Evolutionary conservation across 2,888 invertebrate genomes (phyloP).

Genomic region (Chloroclysta siterata): DNA sequence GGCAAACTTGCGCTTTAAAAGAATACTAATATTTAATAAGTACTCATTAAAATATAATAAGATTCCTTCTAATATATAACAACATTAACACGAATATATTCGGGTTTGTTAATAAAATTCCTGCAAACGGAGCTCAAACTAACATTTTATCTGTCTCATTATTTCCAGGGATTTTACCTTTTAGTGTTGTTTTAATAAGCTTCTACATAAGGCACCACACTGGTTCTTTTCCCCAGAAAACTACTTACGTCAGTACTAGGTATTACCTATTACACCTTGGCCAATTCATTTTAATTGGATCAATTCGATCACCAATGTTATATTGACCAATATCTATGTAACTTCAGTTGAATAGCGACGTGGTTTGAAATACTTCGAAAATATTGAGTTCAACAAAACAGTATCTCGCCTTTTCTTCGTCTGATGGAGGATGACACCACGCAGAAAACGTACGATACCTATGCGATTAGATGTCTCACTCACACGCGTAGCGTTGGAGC

Average conservation of each 20-base stretch:
- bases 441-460: constrained; percentile 27
- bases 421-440: constrained; percentile 26
- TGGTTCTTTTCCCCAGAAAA: not conserved
- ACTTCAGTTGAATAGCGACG: not conserved
- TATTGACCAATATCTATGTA: not conserved
- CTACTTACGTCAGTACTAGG: not conserved
- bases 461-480: constrained; percentile 21
- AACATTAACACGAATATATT: too few relatives aligned
- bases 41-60: too few relatives aligned
- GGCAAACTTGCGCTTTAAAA: too few relatives aligned
- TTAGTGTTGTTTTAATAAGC: too few relatives aligned
- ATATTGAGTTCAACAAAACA: constrained; percentile 13
- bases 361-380: constrained; percentile 3
- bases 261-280: not conserved
- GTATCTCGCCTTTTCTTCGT: constrained; percentile 27
- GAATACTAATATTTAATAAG: too few relatives aligned
- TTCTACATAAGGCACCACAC: not conserved
- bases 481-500: constrained; percentile 16
- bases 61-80: too few relatives aligned
- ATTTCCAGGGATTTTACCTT: too few relatives aligned
- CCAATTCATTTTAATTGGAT: constrained; percentile 1
- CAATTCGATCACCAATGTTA: not conserved
- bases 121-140: not conserved
- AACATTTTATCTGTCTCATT: not conserved
- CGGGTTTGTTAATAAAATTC: too few relatives aligned